Evolutionary conservation across 2,113 vertebrate genomes (phyloP).

Genomic region (Diadophis punctatus): DNA sequence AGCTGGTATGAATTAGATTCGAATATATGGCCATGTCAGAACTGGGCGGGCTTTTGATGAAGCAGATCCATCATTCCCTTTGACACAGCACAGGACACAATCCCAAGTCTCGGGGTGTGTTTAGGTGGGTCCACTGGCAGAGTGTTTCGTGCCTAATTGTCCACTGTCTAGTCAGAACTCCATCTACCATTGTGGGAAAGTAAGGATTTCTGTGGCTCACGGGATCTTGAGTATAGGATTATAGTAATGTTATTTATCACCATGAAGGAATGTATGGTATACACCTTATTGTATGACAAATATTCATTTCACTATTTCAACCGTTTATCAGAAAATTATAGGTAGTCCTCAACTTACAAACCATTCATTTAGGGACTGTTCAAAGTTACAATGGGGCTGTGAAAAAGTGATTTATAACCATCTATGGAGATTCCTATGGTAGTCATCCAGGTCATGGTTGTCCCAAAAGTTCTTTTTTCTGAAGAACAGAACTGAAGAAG

Average conservation of each 20-base stretch:
- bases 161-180: not conserved
- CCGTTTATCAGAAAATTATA: not conserved
- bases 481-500: not conserved
- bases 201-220: not conserved
- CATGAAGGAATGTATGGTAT: not conserved
- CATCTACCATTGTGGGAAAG: not conserved
- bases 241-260: not conserved
- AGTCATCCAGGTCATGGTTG: not conserved
- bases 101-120: not conserved
- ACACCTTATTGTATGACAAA: not conserved
- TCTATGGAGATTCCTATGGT: not conserved
- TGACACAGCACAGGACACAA: not conserved
- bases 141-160: not conserved
- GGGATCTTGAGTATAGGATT: not conserved
- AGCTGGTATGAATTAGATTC: not conserved
- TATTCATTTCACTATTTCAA: not conserved
- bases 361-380: not conserved
- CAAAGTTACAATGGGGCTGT: not conserved
- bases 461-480: not conserved
- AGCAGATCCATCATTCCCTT: not conserved
- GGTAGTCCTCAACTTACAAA: not conserved
- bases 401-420: not conserved
- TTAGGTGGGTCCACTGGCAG: not conserved
- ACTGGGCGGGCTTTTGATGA: not conserved
- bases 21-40: not conserved